Base-by-base conservation (phyloP, 1,140 invertebrate genomes). In the Macrostomum lignano region DNA sequence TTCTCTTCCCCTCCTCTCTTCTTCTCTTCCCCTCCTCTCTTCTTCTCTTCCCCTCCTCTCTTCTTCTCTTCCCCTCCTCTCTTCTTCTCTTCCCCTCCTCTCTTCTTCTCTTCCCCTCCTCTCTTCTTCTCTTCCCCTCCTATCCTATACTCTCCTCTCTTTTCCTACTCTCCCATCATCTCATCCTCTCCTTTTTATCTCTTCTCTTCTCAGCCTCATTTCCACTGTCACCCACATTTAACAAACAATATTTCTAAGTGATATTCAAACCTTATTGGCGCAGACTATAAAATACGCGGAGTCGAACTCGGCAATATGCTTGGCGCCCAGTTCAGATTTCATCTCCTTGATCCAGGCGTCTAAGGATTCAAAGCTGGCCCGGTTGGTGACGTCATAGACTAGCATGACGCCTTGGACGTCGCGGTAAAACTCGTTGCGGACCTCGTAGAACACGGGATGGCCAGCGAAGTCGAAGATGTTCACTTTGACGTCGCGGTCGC, bases 401-500 rank as follows among this genome's bases (percentile, higher is more conserved):
- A 59, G 28, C 3, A 59, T 36, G 19, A 47, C 49, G 14, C 51
- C 56, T 34, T 59, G 53, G 2, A 51, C 52, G 33, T 57, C 51
- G 30, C 45, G 47, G 37, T 58, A 58, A 38, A 59, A 59, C 36
- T 59, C 56, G 44, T 58, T 59, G 23, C 55, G 34, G 38, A 60
- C 58, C 42, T 61, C 58, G 45, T 59, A 55, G 47, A 60, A 61
- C 35, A 60, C 44, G 10, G 51, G 53, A 42, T 59, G 55, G 14
- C 58, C 58, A n/a, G 56, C 52, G 46, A 59, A 58, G 38, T 61
- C 58, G 48, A 61, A 61, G 37, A 61, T 60, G 41, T 61, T 59
- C 0, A 60, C 53, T 30, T 55, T 56, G 7, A 61, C 40, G 13
- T 58, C 57, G 33, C 44, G 42, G 15, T 52, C 49, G 35, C 51